Conservation (phyloP, 1,140 invertebrate genomes). For the Penaeus chinensis region DNA sequence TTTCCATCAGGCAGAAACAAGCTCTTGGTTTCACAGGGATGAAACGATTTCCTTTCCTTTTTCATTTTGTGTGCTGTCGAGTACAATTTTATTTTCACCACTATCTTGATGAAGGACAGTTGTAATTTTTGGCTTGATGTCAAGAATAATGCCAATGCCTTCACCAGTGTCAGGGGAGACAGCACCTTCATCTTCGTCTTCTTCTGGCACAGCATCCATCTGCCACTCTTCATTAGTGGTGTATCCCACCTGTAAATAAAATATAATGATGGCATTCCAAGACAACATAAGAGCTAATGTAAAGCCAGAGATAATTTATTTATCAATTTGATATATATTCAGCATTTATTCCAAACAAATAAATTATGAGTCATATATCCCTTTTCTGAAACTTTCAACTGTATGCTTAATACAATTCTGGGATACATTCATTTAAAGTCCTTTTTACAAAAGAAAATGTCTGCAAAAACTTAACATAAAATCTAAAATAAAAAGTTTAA, state of each 20-base stretch:
- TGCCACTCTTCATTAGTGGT: constrained; percentile 55
- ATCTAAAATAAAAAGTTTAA: too few species aligned
- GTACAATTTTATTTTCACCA: constrained; percentile 47
- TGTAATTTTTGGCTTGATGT: constrained; percentile 50
- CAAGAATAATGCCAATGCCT: constrained; percentile 48
- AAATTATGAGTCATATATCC: too few species aligned
- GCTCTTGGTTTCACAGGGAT: constrained; percentile 34
- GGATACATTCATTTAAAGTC: too few species aligned
- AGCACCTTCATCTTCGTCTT: constrained; percentile 35
- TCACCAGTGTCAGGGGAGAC: constrained; percentile 51
- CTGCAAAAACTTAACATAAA: too few species aligned
- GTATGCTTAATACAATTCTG: too few species aligned
- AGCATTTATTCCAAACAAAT: too few species aligned
- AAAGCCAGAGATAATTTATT: background rate
- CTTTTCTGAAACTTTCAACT: too few species aligned
- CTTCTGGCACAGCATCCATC: constrained; percentile 52
- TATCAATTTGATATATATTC: too few species aligned
- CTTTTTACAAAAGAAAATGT: too few species aligned
- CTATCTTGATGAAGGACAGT: constrained; percentile 43
- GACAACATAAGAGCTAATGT: background rate
- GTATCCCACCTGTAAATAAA: constrained; percentile 37
- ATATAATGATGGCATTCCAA: background rate
- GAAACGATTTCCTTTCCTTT: constrained; percentile 52
- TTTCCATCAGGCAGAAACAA: background rate
- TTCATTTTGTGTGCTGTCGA: constrained; percentile 47